phyloP scores from a whole-genome alignment of 2,113 vertebrate species.

The Percopsis transmontana region DNA sequence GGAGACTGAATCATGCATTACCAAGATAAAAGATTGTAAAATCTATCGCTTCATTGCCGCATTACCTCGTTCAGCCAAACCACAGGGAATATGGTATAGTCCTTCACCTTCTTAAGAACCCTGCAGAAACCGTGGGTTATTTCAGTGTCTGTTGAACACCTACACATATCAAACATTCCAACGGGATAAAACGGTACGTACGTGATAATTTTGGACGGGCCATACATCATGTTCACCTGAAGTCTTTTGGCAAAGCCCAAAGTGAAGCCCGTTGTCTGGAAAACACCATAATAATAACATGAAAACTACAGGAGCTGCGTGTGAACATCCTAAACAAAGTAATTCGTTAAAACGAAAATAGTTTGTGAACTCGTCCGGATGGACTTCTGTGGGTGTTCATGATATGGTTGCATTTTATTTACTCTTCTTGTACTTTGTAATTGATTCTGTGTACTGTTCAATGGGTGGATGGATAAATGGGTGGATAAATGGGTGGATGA shows the following conservation, averaged over 20 bases:
- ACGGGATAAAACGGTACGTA: constrained; percentile 65
- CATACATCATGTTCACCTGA: constrained; percentile 90
- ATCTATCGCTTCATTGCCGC: neutral
- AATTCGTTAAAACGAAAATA: too few species aligned
- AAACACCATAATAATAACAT: constrained; percentile 13
- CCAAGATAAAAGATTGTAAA: neutral
- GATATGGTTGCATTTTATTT: neutral
- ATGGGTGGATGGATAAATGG: neutral
- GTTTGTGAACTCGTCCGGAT: too few species aligned
- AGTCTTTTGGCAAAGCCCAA: constrained; percentile 90
- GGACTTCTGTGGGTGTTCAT: neutral
- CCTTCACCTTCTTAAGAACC: constrained; percentile 77
- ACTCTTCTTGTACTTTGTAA: neutral
- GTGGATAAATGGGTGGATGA: neutral
- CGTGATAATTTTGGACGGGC: constrained; percentile 78
- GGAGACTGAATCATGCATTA: neutral
- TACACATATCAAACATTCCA: neutral
- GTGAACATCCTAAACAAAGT: too few species aligned
- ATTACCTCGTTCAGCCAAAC: constrained; percentile 95
- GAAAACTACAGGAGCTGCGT: neutral
- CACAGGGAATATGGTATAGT: constrained; percentile 84
- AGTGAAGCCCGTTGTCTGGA: constrained; percentile 91
- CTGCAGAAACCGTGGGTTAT: too few species aligned
- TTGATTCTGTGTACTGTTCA: too few species aligned
- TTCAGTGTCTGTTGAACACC: neutral